Evolutionary conservation across 2,888 invertebrate genomes (phyloP).

Genomic region (Prosapia bicincta): DNA sequence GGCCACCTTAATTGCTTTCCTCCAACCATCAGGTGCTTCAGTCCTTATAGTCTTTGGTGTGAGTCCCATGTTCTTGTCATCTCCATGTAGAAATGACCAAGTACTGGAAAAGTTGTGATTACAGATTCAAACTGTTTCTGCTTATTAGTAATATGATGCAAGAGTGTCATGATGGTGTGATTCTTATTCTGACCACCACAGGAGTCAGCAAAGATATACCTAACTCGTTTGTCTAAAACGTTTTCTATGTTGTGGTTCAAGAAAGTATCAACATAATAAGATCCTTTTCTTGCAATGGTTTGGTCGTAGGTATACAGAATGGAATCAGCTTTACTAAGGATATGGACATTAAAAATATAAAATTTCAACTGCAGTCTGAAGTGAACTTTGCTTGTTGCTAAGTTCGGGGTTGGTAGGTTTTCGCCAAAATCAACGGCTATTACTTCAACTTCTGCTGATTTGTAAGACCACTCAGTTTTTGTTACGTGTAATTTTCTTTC

Average conservation of each 20-base stretch:
- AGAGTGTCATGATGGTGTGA: slow-evolving; percentile 2
- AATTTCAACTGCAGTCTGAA: slow-evolving; percentile 18
- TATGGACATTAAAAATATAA: slow-evolving; percentile 14
- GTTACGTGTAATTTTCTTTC: too few species aligned
- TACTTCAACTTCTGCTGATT: slow-evolving; percentile 3
- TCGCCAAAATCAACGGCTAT: slow-evolving; percentile 5
- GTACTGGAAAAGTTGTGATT: slow-evolving; percentile 14
- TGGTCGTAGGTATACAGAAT: slow-evolving; percentile 18
- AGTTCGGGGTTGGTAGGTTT: slow-evolving; percentile 7
- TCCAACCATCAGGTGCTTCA: slow-evolving; percentile 13
- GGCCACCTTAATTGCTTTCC: background rate
- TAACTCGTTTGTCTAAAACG: background rate
- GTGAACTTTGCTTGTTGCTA: slow-evolving; percentile 12
- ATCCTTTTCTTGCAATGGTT: slow-evolving; percentile 19
- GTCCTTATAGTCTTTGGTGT: background rate
- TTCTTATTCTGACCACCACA: too few species aligned
- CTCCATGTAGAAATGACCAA: slow-evolving; percentile 13
- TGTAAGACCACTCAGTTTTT: too few species aligned
- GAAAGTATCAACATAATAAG: slow-evolving; percentile 12
- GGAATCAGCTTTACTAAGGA: background rate
- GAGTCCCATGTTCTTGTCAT: slow-evolving; percentile 14
- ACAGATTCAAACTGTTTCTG: background rate
- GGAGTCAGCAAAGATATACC: background rate
- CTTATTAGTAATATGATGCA: slow-evolving; percentile 1
- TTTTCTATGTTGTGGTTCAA: background rate